Conservation (phyloP, 2,797 vertebrate species). For the Vespertilio murinus region DNA sequence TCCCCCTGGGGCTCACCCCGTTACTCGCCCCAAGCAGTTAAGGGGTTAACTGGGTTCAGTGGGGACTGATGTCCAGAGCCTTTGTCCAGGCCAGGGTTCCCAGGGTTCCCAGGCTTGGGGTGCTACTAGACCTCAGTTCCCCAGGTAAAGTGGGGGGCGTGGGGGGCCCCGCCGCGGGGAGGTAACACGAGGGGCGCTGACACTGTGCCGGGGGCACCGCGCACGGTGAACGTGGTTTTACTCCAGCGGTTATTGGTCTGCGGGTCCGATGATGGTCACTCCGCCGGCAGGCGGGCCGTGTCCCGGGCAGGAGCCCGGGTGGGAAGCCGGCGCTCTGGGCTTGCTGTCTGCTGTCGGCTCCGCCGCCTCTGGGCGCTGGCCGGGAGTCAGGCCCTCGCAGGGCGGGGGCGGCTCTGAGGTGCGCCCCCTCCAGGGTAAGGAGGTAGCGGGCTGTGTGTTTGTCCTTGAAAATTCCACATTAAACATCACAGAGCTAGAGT, state of each 20-base stretch:
- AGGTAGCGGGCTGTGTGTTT: not conserved
- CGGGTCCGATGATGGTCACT: not conserved
- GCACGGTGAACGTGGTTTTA: not conserved
- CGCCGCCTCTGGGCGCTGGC: no score
- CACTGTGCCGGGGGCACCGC: not conserved
- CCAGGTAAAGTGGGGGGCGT: not conserved
- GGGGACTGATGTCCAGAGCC: not conserved
- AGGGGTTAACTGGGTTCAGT: not conserved
- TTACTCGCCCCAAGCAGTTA: not conserved
- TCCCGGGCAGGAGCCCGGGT: not conserved
- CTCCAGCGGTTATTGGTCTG: not conserved
- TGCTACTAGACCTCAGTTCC: not conserved
- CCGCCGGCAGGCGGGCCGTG: not conserved
- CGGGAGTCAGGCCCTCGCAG: not conserved
- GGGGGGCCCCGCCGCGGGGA: no score
- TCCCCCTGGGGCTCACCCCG: no score
- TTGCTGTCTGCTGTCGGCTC: no score
- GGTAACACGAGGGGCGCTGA: rapidly evolving
- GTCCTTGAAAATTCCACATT: not conserved
- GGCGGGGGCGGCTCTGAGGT: not conserved
- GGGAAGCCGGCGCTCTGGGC: not conserved
- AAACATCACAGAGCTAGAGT: not conserved
- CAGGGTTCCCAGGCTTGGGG: no score
- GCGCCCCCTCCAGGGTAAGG: not conserved
- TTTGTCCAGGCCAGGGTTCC: not conserved